phyloP scores from a whole-genome alignment of 2,888 invertebrate species.

The Saturnia pavonia region DNA sequence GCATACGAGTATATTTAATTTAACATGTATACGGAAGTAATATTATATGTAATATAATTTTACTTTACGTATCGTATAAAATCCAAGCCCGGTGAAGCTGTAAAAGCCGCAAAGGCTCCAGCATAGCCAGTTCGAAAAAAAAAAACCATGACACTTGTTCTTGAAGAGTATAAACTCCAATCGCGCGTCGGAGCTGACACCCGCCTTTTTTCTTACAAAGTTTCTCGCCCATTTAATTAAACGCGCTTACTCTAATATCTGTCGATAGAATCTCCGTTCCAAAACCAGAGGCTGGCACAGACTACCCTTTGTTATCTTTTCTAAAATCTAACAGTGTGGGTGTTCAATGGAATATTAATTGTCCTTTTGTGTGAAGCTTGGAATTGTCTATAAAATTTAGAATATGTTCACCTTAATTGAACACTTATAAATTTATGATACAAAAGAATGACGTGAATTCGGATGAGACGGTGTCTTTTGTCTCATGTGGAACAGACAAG shows the following conservation, averaged over 20 bases:
- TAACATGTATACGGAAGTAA: too few species aligned
- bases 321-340: slow-evolving; percentile 25
- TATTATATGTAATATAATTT: too few species aligned
- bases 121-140: too few species aligned
- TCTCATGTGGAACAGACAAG: too few species aligned
- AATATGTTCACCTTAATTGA: not conserved
- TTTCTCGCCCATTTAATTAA: not conserved
- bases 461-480: not conserved
- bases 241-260: not conserved
- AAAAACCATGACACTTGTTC: too few species aligned
- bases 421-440: not conserved
- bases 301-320: slow-evolving; percentile 12
- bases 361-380: slow-evolving; percentile 15
- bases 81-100: too few species aligned
- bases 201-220: not conserved
- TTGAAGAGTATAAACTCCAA: too few species aligned
- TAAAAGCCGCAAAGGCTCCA: too few species aligned
- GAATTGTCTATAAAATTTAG: not conserved
- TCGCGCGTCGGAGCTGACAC: too few species aligned
- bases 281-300: not conserved
- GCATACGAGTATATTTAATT: too few species aligned
- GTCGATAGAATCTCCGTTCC: not conserved
- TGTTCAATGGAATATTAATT: slow-evolving; percentile 24
- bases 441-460: not conserved
- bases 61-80: too few species aligned